phyloP scores from a whole-genome alignment of 2,888 invertebrate genomes.

The Agonopterix subpropinquella region DNA sequence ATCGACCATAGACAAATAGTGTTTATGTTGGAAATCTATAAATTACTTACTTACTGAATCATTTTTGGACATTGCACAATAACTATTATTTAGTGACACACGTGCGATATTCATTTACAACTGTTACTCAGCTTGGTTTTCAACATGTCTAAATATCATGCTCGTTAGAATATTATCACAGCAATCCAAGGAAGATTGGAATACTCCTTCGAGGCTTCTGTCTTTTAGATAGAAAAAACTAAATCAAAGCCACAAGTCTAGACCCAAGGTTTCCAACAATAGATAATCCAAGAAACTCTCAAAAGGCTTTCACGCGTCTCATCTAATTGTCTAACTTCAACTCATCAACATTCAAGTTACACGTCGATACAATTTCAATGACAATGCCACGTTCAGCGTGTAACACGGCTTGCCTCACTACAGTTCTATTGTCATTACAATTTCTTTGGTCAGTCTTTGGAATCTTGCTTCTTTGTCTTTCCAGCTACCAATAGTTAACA shows the following conservation, averaged over 20 bases:
- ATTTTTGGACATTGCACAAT: too few species aligned
- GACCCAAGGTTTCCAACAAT: conserved; percentile 6
- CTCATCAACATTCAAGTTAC: conserved; percentile 34
- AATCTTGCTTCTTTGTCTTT: conserved; percentile 25
- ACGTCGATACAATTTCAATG: conserved; percentile 49
- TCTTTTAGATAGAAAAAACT: too few species aligned
- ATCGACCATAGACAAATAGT: too few species aligned
- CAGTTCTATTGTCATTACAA: conserved; percentile 27
- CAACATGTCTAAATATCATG: too few species aligned
- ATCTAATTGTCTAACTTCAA: conserved; percentile 17
- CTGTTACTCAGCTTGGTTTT: too few species aligned
- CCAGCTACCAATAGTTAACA: conserved; percentile 41
- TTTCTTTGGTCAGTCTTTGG: conserved; percentile 31
- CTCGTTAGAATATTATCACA: too few species aligned
- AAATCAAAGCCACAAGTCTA: neutral
- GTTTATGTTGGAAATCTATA: too few species aligned
- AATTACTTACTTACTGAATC: too few species aligned
- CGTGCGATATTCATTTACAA: too few species aligned
- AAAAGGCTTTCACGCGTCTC: conserved; percentile 44
- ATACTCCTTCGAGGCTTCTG: too few species aligned
- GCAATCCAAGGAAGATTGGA: too few species aligned
- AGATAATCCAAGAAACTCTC: conserved; percentile 12
- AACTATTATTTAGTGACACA: too few species aligned
- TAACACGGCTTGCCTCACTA: conserved; percentile 41
- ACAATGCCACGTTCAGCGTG: conserved; percentile 47